Percentiles rank a stretch among this genome's conserved stretches.
These are phyloP conservation scores for Chaetogeoica ovagalla DNA, from an alignment of 2,888 invertebrate genomes.

Conservation along the genomic window DNA sequence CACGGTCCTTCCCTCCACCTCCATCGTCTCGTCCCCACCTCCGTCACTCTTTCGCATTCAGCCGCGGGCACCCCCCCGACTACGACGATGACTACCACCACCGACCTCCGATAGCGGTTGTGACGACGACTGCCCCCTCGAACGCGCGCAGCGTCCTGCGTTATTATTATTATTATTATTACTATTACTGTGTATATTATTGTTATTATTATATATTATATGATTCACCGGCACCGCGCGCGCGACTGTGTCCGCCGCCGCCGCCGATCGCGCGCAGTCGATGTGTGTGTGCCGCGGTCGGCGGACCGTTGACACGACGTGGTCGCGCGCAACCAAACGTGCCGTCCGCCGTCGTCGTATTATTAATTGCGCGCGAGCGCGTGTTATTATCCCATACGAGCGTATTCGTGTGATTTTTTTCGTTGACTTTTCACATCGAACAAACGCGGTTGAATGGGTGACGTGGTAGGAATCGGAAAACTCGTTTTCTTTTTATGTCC, in stretches of 20 bases:
- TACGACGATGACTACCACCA: background rate
- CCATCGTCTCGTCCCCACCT: background rate
- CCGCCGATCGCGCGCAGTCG: slow-evolving; percentile 36
- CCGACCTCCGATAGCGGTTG: background rate
- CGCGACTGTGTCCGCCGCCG: slow-evolving; percentile 10
- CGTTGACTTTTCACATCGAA: too few relatives aligned
- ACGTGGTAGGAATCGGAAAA: too few relatives aligned
- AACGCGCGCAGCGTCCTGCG: slow-evolving; percentile 34
- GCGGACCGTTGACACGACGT: slow-evolving; percentile 47
- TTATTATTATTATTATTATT: slow-evolving; percentile 30
- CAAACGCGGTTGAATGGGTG: too few relatives aligned
- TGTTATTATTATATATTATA: slow-evolving; percentile 10
- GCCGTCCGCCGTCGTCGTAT: too few relatives aligned
- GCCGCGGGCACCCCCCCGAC: background rate
- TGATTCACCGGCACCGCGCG: slow-evolving; percentile 41
- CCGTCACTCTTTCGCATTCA: background rate
- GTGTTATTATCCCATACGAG: too few relatives aligned
- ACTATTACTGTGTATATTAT: slow-evolving; percentile 5
- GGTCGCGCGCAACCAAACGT: background rate
- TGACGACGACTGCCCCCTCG: slow-evolving; percentile 19
- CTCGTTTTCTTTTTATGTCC: too few relatives aligned
- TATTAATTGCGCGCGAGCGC: too few relatives aligned
- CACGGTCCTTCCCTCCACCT: background rate
- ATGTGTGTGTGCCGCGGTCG: slow-evolving; percentile 47
- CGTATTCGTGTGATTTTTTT: too few relatives aligned